Percentiles rank a stretch among this genome's conserved stretches.
Conservation (phyloP, 2,797 vertebrate genomes). For the Pipistrellus nathusii region DNA sequence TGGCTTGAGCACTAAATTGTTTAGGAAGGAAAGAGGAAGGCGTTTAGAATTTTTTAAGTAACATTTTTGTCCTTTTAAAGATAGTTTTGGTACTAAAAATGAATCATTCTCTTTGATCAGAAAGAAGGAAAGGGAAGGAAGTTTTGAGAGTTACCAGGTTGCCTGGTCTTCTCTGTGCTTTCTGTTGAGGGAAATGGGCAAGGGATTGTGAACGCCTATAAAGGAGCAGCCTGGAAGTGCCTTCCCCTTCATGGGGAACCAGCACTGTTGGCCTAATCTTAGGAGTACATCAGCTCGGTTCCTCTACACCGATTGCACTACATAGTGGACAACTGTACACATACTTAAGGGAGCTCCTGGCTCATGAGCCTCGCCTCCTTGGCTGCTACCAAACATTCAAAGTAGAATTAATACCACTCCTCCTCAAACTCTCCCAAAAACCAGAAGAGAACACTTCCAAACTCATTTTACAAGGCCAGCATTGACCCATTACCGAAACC, state of each 20-base stretch:
- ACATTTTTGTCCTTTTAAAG: too few species aligned
- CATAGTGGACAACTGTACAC: not conserved
- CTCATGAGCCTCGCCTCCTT: not conserved
- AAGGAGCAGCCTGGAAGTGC: not conserved
- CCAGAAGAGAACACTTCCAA: not conserved
- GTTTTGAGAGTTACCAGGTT: not conserved
- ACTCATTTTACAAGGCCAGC: not conserved
- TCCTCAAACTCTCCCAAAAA: not conserved
- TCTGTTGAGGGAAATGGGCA: not conserved
- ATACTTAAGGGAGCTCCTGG: not conserved
- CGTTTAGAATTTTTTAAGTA: too few species aligned
- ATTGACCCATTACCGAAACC: not conserved
- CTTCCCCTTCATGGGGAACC: not conserved
- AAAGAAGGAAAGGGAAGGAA: not conserved
- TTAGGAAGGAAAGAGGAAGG: too few species aligned
- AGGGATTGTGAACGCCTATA: not conserved
- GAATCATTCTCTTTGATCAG: not conserved
- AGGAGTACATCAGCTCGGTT: not conserved
- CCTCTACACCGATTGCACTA: accelerated
- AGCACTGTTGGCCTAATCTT: not conserved
- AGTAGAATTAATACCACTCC: not conserved
- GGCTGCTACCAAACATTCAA: not conserved
- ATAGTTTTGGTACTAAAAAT: too few species aligned
- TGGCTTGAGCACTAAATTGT: too few species aligned
- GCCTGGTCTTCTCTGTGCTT: not conserved